Conservation (phyloP, 2,888 invertebrate genomes). For the Coronaproctus castanopsis region DNA sequence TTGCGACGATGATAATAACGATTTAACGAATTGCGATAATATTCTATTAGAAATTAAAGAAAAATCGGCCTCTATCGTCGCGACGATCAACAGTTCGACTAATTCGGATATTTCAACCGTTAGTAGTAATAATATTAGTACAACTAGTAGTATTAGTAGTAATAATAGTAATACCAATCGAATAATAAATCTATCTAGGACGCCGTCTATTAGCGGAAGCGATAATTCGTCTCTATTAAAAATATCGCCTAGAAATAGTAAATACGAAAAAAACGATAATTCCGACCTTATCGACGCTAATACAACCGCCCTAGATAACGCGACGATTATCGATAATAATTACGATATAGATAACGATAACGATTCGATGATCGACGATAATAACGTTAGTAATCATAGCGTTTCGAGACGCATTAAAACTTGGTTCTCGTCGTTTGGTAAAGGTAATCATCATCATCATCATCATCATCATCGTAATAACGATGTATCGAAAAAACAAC, state of each 20-base stretch:
- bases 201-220: neutral
- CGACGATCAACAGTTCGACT: neutral
- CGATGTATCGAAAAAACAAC: conserved; percentile 12
- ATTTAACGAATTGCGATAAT: too few relatives aligned
- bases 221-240: neutral
- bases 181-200: too few relatives aligned
- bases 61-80: neutral
- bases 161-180: too few relatives aligned
- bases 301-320: too few relatives aligned
- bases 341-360: too few relatives aligned
- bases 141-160: too few relatives aligned
- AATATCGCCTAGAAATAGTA: too few relatives aligned
- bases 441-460: conserved; percentile 15
- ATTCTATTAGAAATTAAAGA: neutral
- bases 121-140: too few relatives aligned
- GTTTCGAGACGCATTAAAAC: conserved; percentile 18
- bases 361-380: conserved; percentile 16
- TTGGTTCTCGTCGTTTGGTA: conserved; percentile 25
- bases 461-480: neutral
- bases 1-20: neutral
- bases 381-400: conserved; percentile 15
- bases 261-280: too few relatives aligned
- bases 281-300: too few relatives aligned
- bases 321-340: too few relatives aligned
- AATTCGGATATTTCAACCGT: too few relatives aligned